phyloP scores from a whole-genome alignment of 2,797 vertebrate genomes.

The Chelidonichthys spinosus region DNA sequence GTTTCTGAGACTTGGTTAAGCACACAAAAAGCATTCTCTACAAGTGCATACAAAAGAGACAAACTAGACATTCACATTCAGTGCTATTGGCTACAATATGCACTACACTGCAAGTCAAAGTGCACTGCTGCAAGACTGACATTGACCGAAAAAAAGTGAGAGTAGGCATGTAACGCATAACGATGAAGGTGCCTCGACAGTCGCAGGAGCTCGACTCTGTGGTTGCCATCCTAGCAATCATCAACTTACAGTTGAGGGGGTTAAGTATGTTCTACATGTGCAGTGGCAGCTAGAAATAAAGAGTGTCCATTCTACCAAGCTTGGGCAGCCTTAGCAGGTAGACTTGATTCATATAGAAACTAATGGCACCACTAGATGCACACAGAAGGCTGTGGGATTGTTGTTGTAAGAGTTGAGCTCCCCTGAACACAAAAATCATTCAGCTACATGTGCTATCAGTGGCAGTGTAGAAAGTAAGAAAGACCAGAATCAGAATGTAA shows the following conservation, averaged over 20 bases:
- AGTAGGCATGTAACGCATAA: conserved; percentile 82
- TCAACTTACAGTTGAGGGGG: conserved; percentile 54
- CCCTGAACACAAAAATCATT: conserved; percentile 82
- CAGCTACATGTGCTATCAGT: conserved; percentile 73
- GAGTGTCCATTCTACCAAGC: conserved; percentile 54
- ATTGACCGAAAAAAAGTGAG: conserved; percentile 77
- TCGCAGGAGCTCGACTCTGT: conserved; percentile 84
- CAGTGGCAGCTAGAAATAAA: conserved; percentile 43
- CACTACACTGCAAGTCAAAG: conserved; percentile 79
- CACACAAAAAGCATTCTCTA: conserved; percentile 82
- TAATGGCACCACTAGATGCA: conserved; percentile 47
- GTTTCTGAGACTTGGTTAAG: conserved; percentile 47
- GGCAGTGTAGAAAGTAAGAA: conserved; percentile 75
- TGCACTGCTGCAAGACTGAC: conserved; percentile 79
- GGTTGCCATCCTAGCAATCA: conserved; percentile 57
- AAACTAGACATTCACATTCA: conserved; percentile 79
- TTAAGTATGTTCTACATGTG: conserved; percentile 38
- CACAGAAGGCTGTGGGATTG: conserved; percentile 38
- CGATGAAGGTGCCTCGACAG: conserved; percentile 79
- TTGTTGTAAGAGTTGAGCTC: conserved; percentile 82
- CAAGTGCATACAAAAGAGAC: conserved; percentile 61
- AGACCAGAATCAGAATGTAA: conserved; percentile 72
- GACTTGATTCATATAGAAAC: conserved; percentile 30
- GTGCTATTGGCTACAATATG: conserved; percentile 77
- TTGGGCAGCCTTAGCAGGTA: conserved; percentile 52